phyloP scores from a whole-genome alignment of 2,113 vertebrate genomes.

The Phyllopteryx taeniolatus region DNA sequence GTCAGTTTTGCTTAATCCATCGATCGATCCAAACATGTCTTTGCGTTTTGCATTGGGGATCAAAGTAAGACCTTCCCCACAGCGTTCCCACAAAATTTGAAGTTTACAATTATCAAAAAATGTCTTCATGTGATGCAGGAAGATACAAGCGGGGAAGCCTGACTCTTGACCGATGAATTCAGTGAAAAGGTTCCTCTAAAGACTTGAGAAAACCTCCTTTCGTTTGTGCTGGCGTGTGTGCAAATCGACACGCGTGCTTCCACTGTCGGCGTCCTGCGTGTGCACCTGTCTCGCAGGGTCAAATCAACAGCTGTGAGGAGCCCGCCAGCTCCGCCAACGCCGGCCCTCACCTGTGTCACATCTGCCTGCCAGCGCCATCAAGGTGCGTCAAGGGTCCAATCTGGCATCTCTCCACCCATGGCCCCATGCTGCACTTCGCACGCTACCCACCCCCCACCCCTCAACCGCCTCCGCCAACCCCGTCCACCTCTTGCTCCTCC shows the following conservation, averaged over 20 bases:
- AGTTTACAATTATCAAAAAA: not conserved
- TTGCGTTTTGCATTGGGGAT: no score
- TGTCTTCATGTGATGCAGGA: not conserved
- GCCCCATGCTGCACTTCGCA: slow-evolving; percentile 48
- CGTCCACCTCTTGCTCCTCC: slow-evolving; percentile 35
- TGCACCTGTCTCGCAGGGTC: slow-evolving; percentile 53
- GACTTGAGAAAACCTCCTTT: not conserved
- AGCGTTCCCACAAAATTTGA: not conserved
- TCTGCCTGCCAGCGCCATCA: slow-evolving; percentile 68
- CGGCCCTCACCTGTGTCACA: slow-evolving; percentile 67
- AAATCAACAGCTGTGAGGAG: slow-evolving; percentile 59
- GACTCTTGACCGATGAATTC: not conserved
- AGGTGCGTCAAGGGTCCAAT: slow-evolving; percentile 50
- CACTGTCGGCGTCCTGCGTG: slow-evolving; percentile 6
- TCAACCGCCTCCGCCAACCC: not conserved
- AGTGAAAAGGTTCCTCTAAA: not conserved
- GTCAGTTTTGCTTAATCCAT: not conserved
- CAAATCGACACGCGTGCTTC: slow-evolving; percentile 42
- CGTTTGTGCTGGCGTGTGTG: slow-evolving; percentile 16
- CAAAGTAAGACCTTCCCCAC: not conserved
- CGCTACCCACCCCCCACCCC: slow-evolving; percentile 3
- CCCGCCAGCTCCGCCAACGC: slow-evolving; percentile 43
- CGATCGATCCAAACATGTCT: not conserved
- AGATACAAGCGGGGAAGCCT: not conserved
- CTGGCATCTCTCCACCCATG: slow-evolving; percentile 69